Base-by-base conservation (phyloP, 2,888 invertebrate genomes). In the Caenorhabditis sp. region DNA sequence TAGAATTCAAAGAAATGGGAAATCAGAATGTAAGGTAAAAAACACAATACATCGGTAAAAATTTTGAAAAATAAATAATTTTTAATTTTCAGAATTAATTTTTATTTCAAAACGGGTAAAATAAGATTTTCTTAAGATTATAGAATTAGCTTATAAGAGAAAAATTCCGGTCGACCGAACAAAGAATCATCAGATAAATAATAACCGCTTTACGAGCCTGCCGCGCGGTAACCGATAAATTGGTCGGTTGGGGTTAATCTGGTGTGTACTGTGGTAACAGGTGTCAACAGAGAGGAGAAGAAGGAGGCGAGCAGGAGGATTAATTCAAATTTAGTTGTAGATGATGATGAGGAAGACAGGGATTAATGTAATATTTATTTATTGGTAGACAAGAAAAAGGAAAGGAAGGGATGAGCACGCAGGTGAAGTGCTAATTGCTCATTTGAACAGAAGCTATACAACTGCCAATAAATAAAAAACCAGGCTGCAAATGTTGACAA, bases 241-340 rank as follows among this genome's bases (percentile, higher is more conserved):
- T 23, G 25, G 10, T 1, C 4, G 53, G n/a, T 1, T 17, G 23
- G 23, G 21, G 53, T 23, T 53, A 27, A 56, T 56, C 27, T 25
- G 23, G 20, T 71, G 71, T 71, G 71, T 71, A 71, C 71, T 67
- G 71, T 71, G 67, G 67, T 67, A 67, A 71, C 71, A 71, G 71
- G 71, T 71, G 71, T 58, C 56, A 43, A 43, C 43, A 43, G 43
- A 43, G 43, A 14, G 14, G 14, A 43, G 43, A 7, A 43, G 17
- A n/a, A n/a, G n/a, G n/a, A n/a, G n/a, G n/a, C n/a, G 36, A 36
- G 36, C 36, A 36, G 14, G 14, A 43, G 43, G 43, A 43, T 12
- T 43, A 43, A 43, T 43, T 43, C 43, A 43, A 43, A 43, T 43
- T 43, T 43, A 43, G 43, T 43, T 10, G 43, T 17, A 43, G 17